These are phyloP conservation scores for Andrena camellia DNA, from an alignment of 2,888 invertebrate genomes.

Conservation along the genomic window DNA sequence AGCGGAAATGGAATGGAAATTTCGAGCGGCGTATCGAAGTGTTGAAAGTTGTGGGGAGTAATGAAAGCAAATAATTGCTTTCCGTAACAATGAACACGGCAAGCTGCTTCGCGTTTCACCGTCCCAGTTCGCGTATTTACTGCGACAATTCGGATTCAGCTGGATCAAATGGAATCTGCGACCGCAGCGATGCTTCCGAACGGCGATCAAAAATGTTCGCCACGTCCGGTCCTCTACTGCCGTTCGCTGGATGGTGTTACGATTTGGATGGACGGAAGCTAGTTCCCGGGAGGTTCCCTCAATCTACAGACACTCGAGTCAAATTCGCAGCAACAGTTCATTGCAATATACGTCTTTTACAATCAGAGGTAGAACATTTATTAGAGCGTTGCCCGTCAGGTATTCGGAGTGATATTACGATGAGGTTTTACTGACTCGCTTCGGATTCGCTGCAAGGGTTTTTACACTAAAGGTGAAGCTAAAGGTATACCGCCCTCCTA, in stretches of 20 bases:
- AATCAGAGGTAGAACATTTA: too few relatives aligned
- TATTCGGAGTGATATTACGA: too few relatives aligned
- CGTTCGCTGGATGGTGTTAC: neutral
- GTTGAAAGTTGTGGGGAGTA: slow-evolving; percentile 56
- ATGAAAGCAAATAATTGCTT: slow-evolving; percentile 72
- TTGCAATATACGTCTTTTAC: too few relatives aligned
- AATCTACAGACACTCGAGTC: neutral
- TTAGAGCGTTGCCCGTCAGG: too few relatives aligned
- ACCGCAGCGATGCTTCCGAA: slow-evolving; percentile 11
- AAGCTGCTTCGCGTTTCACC: slow-evolving; percentile 57
- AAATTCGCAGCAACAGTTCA: too few relatives aligned
- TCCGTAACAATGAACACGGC: slow-evolving; percentile 60
- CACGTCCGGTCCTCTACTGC: neutral
- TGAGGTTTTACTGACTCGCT: too few relatives aligned
- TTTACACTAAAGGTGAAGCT: too few relatives aligned
- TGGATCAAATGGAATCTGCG: slow-evolving; percentile 38
- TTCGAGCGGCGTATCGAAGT: slow-evolving; percentile 56
- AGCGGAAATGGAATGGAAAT: slow-evolving; percentile 34
- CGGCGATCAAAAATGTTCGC: slow-evolving; percentile 14
- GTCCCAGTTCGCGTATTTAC: slow-evolving; percentile 37
- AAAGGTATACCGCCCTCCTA: too few relatives aligned
- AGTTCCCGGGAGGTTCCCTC: neutral
- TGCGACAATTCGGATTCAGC: slow-evolving; percentile 40
- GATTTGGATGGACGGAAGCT: neutral
- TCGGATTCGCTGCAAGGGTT: too few relatives aligned